Evolutionary conservation across 2,888 invertebrate genomes (phyloP).

Genomic region (Glaucopsyche alexis): DNA sequence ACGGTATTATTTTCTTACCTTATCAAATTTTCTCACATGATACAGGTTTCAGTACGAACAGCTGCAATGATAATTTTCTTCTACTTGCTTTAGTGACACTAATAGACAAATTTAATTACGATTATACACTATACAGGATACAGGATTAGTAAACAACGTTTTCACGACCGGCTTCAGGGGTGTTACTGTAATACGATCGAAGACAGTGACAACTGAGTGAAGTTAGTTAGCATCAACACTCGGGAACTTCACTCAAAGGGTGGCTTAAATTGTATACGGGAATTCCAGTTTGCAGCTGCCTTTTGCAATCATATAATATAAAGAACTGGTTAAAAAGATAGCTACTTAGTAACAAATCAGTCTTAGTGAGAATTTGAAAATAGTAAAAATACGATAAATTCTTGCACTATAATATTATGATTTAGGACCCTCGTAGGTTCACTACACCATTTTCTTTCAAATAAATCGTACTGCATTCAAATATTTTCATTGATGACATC

Average conservation of each 20-base stretch:
- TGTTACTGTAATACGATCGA: conserved; percentile 23
- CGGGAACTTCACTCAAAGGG: conserved; percentile 5
- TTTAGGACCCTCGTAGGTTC: no score
- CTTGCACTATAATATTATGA: not conserved
- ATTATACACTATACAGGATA: not conserved
- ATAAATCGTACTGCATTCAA: not conserved
- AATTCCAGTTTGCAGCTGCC: not conserved
- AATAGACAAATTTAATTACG: not conserved
- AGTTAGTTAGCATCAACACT: not conserved
- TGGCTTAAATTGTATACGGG: not conserved
- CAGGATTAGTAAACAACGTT: conserved; percentile 4
- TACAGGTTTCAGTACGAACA: not conserved
- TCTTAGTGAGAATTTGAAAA: no score
- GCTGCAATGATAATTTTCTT: no score
- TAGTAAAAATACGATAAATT: no score
- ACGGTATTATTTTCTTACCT: not conserved
- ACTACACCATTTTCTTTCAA: not conserved
- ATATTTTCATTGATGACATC: no score
- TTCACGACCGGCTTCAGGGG: conserved; percentile 3
- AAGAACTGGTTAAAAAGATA: no score
- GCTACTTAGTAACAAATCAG: no score
- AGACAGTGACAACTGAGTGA: conserved; percentile 18
- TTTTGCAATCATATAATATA: not conserved
- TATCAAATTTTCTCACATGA: not conserved
- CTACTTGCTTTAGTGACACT: not conserved